Evolutionary conservation across 2,888 invertebrate genomes (phyloP).

Genomic region (Drosophila prolongata): DNA sequence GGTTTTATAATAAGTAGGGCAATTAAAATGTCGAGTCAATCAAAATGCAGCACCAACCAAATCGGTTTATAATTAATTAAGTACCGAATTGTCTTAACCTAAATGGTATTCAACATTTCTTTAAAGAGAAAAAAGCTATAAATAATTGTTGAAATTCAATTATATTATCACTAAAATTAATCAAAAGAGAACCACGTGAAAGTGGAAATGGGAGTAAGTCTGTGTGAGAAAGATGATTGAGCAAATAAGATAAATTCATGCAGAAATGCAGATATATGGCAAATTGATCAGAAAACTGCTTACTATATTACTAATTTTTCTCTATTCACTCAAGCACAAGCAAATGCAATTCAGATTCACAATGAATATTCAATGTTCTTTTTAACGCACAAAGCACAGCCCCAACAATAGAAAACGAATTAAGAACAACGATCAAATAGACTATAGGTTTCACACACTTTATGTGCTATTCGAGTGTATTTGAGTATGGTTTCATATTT

Average conservation of each 20-base stretch:
- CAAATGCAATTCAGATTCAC: conserved; percentile 5
- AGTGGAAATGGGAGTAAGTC: neutral
- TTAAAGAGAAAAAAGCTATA: neutral
- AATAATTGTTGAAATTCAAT: neutral
- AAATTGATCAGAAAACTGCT: too few relatives aligned
- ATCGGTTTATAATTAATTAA: neutral
- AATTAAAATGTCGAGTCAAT: neutral
- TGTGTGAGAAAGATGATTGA: too few relatives aligned
- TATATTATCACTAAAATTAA: conserved; percentile 1
- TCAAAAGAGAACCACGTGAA: conserved; percentile 1
- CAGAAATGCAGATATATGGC: too few relatives aligned
- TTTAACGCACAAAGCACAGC: conserved; percentile 1
- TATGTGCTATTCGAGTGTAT: neutral
- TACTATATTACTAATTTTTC: neutral
- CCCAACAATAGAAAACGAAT: neutral
- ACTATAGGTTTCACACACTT: conserved; percentile 11
- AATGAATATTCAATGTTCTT: neutral
- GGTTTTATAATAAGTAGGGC: neutral
- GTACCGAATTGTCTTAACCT: neutral
- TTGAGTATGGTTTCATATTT: conserved; percentile 2
- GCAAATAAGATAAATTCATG: too few relatives aligned
- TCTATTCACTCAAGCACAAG: neutral
- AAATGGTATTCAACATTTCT: neutral
- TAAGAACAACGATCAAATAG: neutral
- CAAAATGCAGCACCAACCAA: neutral